Percentiles rank a stretch among this genome's conserved stretches.
phyloP scores from a whole-genome alignment of 2,797 vertebrate species.

The Pantherophis alleghaniensis region DNA sequence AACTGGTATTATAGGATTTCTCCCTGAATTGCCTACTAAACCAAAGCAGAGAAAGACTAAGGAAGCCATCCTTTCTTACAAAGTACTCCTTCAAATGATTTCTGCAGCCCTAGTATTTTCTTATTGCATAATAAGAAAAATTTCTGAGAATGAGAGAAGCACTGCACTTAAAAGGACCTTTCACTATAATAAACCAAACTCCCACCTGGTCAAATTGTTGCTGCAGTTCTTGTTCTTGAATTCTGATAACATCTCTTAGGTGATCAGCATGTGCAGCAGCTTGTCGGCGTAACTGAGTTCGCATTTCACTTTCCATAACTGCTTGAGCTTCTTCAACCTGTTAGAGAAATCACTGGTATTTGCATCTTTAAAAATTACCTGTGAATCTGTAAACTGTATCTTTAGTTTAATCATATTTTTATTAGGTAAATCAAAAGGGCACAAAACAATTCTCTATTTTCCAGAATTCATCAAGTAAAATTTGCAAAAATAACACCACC shows the following conservation, averaged over 20 bases:
- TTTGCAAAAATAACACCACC: neutral
- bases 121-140: neutral
- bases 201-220: slow-evolving; percentile 87
- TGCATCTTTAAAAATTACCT: neutral
- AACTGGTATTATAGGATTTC: neutral
- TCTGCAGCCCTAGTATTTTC: neutral
- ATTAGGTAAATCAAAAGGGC: neutral
- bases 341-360: rapidly evolving
- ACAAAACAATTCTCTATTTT: neutral
- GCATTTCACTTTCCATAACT: slow-evolving; percentile 95
- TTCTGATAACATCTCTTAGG: slow-evolving; percentile 86
- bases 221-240: slow-evolving; percentile 91
- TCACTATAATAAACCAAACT: neutral
- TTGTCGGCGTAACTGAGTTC: slow-evolving; percentile 93
- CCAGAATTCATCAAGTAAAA: neutral
- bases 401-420: neutral
- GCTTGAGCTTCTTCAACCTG: slow-evolving; percentile 89
- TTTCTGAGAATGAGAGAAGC: neutral
- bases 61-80: neutral
- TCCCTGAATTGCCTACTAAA: neutral
- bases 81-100: neutral
- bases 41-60: neutral
- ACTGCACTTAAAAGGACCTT: neutral
- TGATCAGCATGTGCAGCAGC: slow-evolving; percentile 95
- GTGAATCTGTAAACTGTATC: neutral